Base-by-base conservation (phyloP, 2,113 vertebrate species). In the Andinoacara biseriatus region DNA sequence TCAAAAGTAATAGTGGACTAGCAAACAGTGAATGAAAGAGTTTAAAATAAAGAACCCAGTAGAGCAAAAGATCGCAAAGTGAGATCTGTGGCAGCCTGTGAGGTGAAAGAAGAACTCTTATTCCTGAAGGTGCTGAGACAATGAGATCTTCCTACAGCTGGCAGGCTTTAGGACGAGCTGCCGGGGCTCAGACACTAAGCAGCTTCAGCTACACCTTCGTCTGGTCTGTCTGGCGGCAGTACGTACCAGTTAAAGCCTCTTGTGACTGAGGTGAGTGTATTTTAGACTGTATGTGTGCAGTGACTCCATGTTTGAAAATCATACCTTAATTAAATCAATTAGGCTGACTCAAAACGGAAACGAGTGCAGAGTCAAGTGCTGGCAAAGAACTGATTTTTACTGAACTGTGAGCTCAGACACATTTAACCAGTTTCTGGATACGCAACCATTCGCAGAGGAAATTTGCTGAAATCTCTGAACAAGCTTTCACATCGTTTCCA, bases 311-410 rank as follows among this genome's bases (percentile, higher is more conserved):
- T 29, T 61, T 80, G 61, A 26, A 84, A 80, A 80, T 78, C 24
- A 89, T 78, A 87, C 81, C 81, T 80, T 87, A 87, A 92, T 90
- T 84, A 86, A 89, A 91, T 91, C 78, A 88, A 88, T 90, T 83
- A 82, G 49, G 24, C 38, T 0, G 5, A 88, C 56, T 67, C 29
- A 62, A 83, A 61, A 84, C 31, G 69, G 31, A 54, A 72, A 72
- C 80, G 80, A 62, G 83, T 18, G 13, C 35, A 18, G 72, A 72
- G 49, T 59, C 24, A 46, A 86, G 75, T 35, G 78, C 20, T 13
- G 77, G 43, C 29, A 83, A 79, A 74, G 1, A 87, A 85, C 43
- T 3, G 15, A n/a, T 77, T 83, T 82, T 14, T 24, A 17, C 20
- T 1, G 35, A 62, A 9, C 24, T 69, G 77, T 82, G 7, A 15